These are phyloP conservation scores for Sthenelais limicola DNA, from an alignment of 2,888 invertebrate species.

Conservation along the genomic window DNA sequence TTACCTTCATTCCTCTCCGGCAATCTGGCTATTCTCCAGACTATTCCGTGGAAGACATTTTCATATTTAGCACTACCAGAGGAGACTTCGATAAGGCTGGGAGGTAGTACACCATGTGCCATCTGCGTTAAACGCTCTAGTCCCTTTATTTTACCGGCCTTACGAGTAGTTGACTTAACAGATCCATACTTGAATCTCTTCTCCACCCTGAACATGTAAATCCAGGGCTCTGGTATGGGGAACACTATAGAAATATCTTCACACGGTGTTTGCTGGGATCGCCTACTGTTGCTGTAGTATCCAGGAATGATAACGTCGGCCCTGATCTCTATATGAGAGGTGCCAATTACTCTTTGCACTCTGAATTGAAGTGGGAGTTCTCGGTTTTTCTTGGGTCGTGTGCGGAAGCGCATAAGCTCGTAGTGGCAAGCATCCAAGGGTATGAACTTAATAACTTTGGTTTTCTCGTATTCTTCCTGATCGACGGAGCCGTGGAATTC, in stretches of 20 bases:
- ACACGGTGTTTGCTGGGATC: conserved; percentile 84
- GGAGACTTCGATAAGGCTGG: conserved; percentile 76
- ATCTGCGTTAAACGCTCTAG: conserved; percentile 71
- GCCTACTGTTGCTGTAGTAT: conserved; percentile 94
- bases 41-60: conserved; percentile 96
- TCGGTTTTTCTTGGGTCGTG: conserved; percentile 80
- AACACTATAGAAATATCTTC: conserved; percentile 89
- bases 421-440: conserved; percentile 98
- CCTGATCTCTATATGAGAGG: conserved; percentile 87
- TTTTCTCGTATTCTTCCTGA: conserved; percentile 86
- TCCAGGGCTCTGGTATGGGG: conserved; percentile 99
- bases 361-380: conserved; percentile 97
- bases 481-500: conserved; percentile 97
- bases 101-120: conserved; percentile 67
- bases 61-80: conserved; percentile 98
- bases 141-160: conserved; percentile 76
- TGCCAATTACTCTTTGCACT: conserved; percentile 79
- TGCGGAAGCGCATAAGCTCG: conserved; percentile 95
- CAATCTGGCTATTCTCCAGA: conserved; percentile 97
- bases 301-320: conserved; percentile 97
- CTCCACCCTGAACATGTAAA: conserved; percentile 97
- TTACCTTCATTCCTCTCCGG: conserved; percentile 99
- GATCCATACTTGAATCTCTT: conserved; percentile 98
- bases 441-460: conserved; percentile 74
- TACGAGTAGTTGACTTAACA: conserved; percentile 87